phyloP scores from a whole-genome alignment of 2,113 vertebrate species.

The Enhydra lutris region DNA sequence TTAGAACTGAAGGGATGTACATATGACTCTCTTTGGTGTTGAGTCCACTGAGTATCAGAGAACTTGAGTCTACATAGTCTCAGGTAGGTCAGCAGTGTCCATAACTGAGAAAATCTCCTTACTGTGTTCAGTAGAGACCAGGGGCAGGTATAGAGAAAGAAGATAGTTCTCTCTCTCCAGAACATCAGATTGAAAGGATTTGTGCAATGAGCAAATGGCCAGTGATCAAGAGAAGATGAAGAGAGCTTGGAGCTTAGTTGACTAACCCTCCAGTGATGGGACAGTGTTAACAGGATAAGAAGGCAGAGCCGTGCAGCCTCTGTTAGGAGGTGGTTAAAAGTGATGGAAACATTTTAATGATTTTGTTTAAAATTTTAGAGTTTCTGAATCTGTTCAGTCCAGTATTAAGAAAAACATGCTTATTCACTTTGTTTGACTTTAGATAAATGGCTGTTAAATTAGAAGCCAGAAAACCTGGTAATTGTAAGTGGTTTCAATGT shows the following conservation, averaged over 20 bases:
- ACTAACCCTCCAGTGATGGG: background rate
- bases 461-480: background rate
- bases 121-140: background rate
- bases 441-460: slow-evolving; percentile 45
- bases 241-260: background rate
- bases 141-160: background rate
- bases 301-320: background rate
- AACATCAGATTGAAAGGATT: background rate
- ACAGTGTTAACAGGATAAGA: background rate
- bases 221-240: background rate
- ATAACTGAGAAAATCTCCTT: background rate
- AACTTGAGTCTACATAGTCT: background rate
- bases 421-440: background rate
- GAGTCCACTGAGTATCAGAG: background rate
- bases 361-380: slow-evolving; percentile 27
- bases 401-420: background rate
- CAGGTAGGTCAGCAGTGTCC: background rate
- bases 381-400: background rate
- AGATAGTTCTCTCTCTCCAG: background rate
- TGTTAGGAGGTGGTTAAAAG: background rate
- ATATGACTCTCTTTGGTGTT: background rate
- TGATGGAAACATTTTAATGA: background rate
- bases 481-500: background rate
- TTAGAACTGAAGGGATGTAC: background rate
- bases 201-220: background rate